phyloP scores from a whole-genome alignment of 92 coral and sea anemone genomes.

The Epizoanthus stellaris region DNA sequence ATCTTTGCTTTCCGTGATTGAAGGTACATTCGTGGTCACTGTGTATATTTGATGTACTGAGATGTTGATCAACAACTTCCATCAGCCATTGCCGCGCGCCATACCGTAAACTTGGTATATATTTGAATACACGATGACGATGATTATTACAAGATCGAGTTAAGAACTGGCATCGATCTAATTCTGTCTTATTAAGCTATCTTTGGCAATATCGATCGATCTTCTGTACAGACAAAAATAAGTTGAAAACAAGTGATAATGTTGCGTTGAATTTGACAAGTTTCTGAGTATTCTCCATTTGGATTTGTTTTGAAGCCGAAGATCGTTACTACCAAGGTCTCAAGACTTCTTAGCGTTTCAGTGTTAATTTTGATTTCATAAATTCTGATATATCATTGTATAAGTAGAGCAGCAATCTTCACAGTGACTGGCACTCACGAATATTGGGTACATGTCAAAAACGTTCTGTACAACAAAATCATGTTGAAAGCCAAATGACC shows the following conservation, averaged over 20 bases:
- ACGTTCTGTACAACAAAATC: background rate
- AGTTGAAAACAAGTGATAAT: too few species aligned
- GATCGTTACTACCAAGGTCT: too few species aligned
- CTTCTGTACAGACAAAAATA: too few species aligned
- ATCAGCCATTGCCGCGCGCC: constrained; percentile 7
- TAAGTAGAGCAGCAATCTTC: too few species aligned
- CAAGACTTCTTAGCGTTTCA: too few species aligned
- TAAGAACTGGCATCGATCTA: background rate
- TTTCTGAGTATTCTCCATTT: too few species aligned
- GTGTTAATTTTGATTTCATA: too few species aligned
- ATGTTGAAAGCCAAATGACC: too few species aligned
- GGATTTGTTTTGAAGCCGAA: too few species aligned
- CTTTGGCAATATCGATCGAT: background rate
- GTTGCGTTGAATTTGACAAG: too few species aligned
- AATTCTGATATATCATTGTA: too few species aligned
- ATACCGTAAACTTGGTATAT: background rate
- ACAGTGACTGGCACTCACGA: background rate
- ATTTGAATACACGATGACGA: constrained; percentile 23
- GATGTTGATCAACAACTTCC: background rate
- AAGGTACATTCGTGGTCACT: background rate
- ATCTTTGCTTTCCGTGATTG: constrained; percentile 3
- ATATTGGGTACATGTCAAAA: background rate
- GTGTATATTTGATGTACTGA: background rate
- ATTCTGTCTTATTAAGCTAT: background rate
- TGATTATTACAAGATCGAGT: background rate